phyloP scores from a whole-genome alignment of 2,888 invertebrate species.

The Drosophila buzzatii region DNA sequence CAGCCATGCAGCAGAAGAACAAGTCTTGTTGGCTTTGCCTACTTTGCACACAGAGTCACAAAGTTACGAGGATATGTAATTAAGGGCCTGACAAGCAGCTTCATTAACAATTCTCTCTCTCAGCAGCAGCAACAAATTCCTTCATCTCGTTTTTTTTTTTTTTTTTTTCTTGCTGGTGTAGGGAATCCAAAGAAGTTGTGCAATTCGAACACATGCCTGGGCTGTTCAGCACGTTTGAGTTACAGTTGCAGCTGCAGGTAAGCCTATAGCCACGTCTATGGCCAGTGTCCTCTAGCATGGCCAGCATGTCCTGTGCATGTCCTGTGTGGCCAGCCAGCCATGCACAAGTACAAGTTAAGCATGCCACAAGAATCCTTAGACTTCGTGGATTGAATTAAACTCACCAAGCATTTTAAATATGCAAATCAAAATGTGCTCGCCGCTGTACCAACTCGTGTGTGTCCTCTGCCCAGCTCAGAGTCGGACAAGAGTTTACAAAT shows the following conservation, averaged over 20 bases:
- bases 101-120: slow-evolving; percentile 57
- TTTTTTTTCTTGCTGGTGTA: slow-evolving; percentile 41
- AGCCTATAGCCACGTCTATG: slow-evolving; percentile 29
- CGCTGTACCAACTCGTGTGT: slow-evolving; percentile 19
- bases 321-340: slow-evolving; percentile 14
- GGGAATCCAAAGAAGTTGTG: slow-evolving; percentile 85
- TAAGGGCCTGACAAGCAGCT: slow-evolving; percentile 59
- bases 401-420: slow-evolving; percentile 51
- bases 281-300: not conserved
- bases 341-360: slow-evolving; percentile 32
- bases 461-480: slow-evolving; percentile 6
- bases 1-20: not conserved
- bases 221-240: slow-evolving; percentile 85
- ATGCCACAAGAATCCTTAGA: slow-evolving; percentile 48
- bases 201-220: slow-evolving; percentile 85
- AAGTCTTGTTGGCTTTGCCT: slow-evolving; percentile 7
- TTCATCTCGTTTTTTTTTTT: slow-evolving; percentile 31
- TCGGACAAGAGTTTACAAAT: not conserved
- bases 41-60: slow-evolving; percentile 8
- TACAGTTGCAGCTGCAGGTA: slow-evolving; percentile 83
- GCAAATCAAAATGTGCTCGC: slow-evolving; percentile 24
- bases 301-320: not conserved
- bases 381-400: slow-evolving; percentile 62
- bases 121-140: slow-evolving; percentile 82
- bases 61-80: slow-evolving; percentile 41